phyloP scores from a whole-genome alignment of 23 tunicate genomes.

The Botrylloides violaceus region DNA sequence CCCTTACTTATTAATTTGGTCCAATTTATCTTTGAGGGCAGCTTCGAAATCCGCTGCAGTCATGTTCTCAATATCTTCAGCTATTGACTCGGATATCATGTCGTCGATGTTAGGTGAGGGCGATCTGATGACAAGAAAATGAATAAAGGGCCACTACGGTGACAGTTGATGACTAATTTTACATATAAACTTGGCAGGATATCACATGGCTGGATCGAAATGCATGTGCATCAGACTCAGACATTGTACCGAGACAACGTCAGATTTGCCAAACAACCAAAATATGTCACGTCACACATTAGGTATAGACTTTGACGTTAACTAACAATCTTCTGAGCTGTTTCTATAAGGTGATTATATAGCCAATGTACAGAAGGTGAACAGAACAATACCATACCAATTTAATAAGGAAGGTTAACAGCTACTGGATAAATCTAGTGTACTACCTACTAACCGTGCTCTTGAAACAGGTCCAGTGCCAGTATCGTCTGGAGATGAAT shows the following conservation, averaged over 20 bases:
- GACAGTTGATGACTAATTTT: background rate
- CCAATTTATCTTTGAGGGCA: slow-evolving; percentile 78
- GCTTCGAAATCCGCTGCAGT: slow-evolving; percentile 83
- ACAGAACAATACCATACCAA: no score
- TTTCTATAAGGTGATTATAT: no score
- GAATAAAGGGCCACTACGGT: background rate
- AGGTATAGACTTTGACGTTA: no score
- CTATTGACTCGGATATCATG: slow-evolving; percentile 23
- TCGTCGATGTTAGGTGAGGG: slow-evolving; percentile 51
- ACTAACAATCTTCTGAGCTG: no score
- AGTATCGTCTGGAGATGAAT: slow-evolving; percentile 2
- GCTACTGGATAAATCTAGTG: no score
- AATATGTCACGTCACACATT: no score
- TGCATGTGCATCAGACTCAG: no score
- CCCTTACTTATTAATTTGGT: slow-evolving; percentile 70
- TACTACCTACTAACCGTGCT: no score
- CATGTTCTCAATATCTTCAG: slow-evolving; percentile 51
- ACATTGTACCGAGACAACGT: no score
- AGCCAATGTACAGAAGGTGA: no score
- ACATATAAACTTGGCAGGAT: background rate
- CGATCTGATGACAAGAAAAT: slow-evolving; percentile 21
- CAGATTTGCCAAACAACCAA: no score
- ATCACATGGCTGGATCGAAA: background rate
- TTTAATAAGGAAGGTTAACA: no score
- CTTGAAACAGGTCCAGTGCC: background rate